Base-by-base conservation (phyloP, 1,140 invertebrate genomes). In the Caenorhabditis remanei region DNA sequence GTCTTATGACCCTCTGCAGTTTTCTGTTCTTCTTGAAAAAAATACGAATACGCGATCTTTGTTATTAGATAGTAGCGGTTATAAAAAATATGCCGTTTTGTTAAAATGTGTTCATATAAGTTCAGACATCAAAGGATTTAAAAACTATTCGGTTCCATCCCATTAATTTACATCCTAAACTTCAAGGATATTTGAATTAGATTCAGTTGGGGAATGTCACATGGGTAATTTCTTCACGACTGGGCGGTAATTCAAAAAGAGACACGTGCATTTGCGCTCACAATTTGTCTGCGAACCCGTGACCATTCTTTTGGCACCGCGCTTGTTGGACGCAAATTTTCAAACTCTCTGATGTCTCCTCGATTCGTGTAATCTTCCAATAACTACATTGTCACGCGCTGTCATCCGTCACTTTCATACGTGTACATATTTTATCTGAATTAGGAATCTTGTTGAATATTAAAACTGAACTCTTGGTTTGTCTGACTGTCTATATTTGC, bases 251-350 rank as follows among this genome's bases (percentile, higher is more conserved):
- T 43, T 71, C 40, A 46, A 71, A 71, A 46, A 71, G 32, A 40
- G 19, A n/a, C 56, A 58, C 50, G 50, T n/a, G 19, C 55, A 6
- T 58, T 58, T 32, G 61, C 61, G 61, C 24, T 63, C 61, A 32
- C 61, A 63, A 40, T 40, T 63, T 21, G 7, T 13, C 61, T 32
- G 65, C 8, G 65, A 71, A 43, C 65, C 19, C 65, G 65, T 71
- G 41, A 71, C 41, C 65, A 71, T 71, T 71, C 65, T 71, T 71
- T 46, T 71, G 65, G 65, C 65, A 71, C 65, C 40, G 40, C 65
- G 9, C 65, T 46, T 21, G 40, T 24, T 71, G 65, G 41, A 71
- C 65, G 65, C 65, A 71, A 53, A 71, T 71, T 71, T 16, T 21
- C 61, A 16, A 71, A 43, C 65, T 71, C 65, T 43, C 16, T 71